phyloP scores from a whole-genome alignment of 1,140 invertebrate species.

The Anoplolepis gracilipes region DNA sequence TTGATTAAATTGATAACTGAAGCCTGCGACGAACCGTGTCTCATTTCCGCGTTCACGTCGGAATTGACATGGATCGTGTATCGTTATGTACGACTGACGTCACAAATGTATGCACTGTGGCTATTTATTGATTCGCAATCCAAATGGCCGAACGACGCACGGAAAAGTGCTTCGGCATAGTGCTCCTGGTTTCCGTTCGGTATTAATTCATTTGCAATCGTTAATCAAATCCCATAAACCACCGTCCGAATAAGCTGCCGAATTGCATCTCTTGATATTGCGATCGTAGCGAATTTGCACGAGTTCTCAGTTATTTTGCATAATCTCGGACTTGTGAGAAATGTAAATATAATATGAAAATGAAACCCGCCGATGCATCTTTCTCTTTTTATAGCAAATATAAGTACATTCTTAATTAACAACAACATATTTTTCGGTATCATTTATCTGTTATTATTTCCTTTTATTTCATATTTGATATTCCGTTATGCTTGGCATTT shows the following conservation, averaged over 20 bases:
- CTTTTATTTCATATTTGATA: not conserved
- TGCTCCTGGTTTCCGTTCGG: not conserved
- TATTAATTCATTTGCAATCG: slow-evolving; percentile 3
- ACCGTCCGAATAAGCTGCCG: not conserved
- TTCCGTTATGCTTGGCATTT: not conserved
- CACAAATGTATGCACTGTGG: slow-evolving; percentile 34
- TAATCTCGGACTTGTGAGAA: slow-evolving; percentile 9
- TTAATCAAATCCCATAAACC: slow-evolving; percentile 1
- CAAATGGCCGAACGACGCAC: slow-evolving; percentile 34
- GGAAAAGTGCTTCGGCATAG: slow-evolving; percentile 49
- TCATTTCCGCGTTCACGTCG: slow-evolving; percentile 15
- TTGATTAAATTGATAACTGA: slow-evolving; percentile 19
- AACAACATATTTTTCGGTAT: not conserved
- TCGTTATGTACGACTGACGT: slow-evolving; percentile 27
- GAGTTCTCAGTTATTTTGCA: not conserved
- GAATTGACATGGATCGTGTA: slow-evolving; percentile 54
- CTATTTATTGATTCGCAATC: slow-evolving; percentile 67
- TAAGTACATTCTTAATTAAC: not conserved
- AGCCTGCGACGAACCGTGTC: slow-evolving; percentile 2
- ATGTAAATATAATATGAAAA: not conserved
- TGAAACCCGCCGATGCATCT: not conserved
- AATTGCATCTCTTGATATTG: not conserved
- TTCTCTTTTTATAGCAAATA: too few species aligned
- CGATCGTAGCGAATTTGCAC: not conserved
- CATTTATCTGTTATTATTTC: not conserved